Base-by-base conservation (phyloP, 37 sponge, comb jelly and placozoan genomes). In the Geodia barretti region DNA sequence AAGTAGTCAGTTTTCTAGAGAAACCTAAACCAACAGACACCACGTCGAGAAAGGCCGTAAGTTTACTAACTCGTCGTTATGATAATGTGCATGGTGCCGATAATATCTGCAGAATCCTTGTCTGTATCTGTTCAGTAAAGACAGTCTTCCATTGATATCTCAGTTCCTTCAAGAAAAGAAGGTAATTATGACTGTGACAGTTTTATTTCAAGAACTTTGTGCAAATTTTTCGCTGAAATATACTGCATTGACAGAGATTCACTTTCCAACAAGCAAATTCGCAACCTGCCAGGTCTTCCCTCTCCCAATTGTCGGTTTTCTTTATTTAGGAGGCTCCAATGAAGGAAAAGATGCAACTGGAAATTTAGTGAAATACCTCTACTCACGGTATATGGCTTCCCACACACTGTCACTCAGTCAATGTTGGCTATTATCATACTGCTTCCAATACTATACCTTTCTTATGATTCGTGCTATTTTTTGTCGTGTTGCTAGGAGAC, bases 41-140 rank as follows among this genome's bases (percentile, higher is more conserved):
- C 1, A 31, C 8, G 0, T 91, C 92, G 25, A 67, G 92, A 26
- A 37, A 34, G 21, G 87, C 92, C 21, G 89, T 89, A 65, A 54
- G 83, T 86, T 8, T 14, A 37, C 36, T 77, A 60, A 23, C 39
- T 17, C 35, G 35, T 14, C 0, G 66, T 3, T 61, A 14, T 58
- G 17, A 61, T 54, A n/a, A 60, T 32, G 32, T 43, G 60, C 29
- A 47, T 41, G n/a, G n/a, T n/a, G n/a, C n/a, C n/a, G n/a, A n/a
- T n/a, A n/a, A n/a, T n/a, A n/a, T n/a, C 11, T 70, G 11, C 68
- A 89, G 89, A 86, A 87, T 82, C 92, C 92, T 26, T 86, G 87
- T 73, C 82, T 91, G 64, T 91, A 91, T 39, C 33, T 91, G n/a
- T 72, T 86, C 24, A 76, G 87, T 32, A 30, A 58, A 28, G 61